These are phyloP conservation scores for Pollicipes pollicipes DNA, from an alignment of 1,140 invertebrate genomes.

Conservation along the genomic window DNA sequence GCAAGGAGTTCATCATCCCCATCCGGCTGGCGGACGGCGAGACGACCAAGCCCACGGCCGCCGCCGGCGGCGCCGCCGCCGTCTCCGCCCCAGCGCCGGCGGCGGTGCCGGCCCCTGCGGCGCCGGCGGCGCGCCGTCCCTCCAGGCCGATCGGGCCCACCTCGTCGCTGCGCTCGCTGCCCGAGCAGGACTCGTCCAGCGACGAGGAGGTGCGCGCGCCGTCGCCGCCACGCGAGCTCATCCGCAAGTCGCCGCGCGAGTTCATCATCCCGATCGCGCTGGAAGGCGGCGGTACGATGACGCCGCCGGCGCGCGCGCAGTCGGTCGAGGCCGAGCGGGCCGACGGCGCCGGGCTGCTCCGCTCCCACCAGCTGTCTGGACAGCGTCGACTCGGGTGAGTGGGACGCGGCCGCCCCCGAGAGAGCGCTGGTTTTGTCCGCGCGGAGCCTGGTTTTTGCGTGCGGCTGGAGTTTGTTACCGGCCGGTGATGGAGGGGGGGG, in stretches of 20 bases:
- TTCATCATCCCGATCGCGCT: constrained; percentile 80
- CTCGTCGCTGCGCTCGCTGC: not conserved
- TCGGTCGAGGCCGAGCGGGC: not conserved
- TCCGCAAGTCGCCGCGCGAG: constrained; percentile 56
- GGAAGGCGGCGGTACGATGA: constrained; percentile 67
- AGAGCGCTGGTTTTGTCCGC: too few species aligned
- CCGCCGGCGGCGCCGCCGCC: not conserved
- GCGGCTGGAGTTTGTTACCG: too few species aligned
- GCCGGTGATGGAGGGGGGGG: too few species aligned
- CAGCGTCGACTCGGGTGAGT: not conserved
- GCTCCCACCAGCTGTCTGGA: not conserved
- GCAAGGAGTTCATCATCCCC: not conserved
- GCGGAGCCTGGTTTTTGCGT: too few species aligned
- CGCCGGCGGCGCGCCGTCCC: not conserved
- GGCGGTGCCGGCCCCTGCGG: not conserved
- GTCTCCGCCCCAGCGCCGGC: not conserved
- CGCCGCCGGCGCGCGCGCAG: constrained; percentile 29
- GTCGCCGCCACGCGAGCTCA: not conserved
- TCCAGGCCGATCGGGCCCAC: not conserved
- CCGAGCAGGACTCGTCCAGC: not conserved
- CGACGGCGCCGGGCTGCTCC: not conserved
- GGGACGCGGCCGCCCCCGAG: too few species aligned
- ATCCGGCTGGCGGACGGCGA: not conserved
- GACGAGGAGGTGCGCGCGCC: not conserved
- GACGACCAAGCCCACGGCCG: not conserved